phyloP scores from a whole-genome alignment of 2,113 vertebrate species.

The Origma solitaria region DNA sequence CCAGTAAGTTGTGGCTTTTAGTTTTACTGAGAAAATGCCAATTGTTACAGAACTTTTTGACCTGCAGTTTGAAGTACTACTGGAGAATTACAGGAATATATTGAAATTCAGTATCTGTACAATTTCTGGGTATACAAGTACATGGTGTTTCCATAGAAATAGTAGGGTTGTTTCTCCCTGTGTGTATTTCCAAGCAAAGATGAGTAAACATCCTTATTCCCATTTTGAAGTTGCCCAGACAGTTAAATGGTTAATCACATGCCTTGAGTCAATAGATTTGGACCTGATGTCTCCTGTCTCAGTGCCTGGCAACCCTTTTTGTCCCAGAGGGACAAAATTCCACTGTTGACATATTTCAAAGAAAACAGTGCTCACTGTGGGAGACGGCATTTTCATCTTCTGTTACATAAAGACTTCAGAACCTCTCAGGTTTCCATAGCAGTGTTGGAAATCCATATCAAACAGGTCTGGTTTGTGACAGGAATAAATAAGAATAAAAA shows the following conservation, averaged over 20 bases:
- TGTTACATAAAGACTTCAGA: background rate
- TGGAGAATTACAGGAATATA: background rate
- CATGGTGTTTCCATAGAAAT: background rate
- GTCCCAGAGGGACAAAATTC: background rate
- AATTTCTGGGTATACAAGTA: background rate
- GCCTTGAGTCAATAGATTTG: background rate
- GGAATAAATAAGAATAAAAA: constrained; percentile 18
- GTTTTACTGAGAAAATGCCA: background rate
- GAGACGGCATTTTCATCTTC: background rate
- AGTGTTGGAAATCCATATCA: background rate
- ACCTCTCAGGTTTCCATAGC: constrained; percentile 33
- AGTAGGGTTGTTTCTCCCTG: background rate
- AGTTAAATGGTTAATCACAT: background rate
- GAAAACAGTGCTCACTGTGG: background rate
- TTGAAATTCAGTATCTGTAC: background rate
- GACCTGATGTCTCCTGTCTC: background rate
- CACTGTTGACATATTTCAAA: background rate
- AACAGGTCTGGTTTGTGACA: background rate
- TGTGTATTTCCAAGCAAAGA: background rate
- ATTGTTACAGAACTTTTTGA: background rate
- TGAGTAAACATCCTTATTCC: background rate
- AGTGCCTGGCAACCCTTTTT: background rate
- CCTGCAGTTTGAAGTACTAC: background rate
- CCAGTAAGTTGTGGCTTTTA: background rate
- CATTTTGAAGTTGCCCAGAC: background rate